Percentiles rank a stretch among this genome's conserved stretches.
Evolutionary conservation across 2,797 vertebrate genomes (phyloP).

Genomic region (Tapera naevia): DNA sequence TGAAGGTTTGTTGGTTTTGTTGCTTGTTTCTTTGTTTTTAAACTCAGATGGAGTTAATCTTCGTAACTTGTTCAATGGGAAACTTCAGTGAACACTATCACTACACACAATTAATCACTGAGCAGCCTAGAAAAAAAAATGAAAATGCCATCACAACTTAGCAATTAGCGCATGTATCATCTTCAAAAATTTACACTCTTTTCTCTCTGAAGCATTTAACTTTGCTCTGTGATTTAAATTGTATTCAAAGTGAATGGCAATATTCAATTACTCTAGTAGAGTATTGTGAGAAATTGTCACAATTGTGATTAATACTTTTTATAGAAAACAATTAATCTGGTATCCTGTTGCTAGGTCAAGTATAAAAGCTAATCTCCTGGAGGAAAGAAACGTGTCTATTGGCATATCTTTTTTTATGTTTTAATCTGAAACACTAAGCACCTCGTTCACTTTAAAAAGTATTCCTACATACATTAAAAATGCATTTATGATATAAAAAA

Average conservation of each 20-base stretch:
- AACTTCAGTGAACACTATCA: constrained; percentile 62
- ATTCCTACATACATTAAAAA: constrained; percentile 9
- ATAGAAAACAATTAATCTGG: constrained; percentile 77
- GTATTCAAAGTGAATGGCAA: constrained; percentile 58
- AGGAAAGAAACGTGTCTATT: constrained; percentile 66
- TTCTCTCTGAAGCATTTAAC: constrained; percentile 64
- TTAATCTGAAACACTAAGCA: constrained; percentile 26
- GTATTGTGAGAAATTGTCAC: constrained; percentile 71
- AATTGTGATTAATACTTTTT: constrained; percentile 73
- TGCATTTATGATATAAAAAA: not conserved
- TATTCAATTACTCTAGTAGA: constrained; percentile 67
- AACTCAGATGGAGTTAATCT: constrained; percentile 56
- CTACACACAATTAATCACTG: constrained; percentile 60
- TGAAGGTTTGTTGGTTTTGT: not conserved
- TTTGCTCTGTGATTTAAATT: constrained; percentile 67
- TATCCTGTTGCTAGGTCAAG: constrained; percentile 76
- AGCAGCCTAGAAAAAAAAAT: constrained; percentile 66
- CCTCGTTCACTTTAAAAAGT: constrained; percentile 16
- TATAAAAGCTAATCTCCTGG: constrained; percentile 71
- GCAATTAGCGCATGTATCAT: constrained; percentile 72
- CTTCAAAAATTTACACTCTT: constrained; percentile 55
- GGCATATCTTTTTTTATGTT: constrained; percentile 48
- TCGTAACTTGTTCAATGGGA: constrained; percentile 64
- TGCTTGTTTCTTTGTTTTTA: constrained; percentile 8
- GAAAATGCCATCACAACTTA: constrained; percentile 66